phyloP scores from a whole-genome alignment of 1,140 invertebrate species.

The Macrobrachium rosenbergii region DNA sequence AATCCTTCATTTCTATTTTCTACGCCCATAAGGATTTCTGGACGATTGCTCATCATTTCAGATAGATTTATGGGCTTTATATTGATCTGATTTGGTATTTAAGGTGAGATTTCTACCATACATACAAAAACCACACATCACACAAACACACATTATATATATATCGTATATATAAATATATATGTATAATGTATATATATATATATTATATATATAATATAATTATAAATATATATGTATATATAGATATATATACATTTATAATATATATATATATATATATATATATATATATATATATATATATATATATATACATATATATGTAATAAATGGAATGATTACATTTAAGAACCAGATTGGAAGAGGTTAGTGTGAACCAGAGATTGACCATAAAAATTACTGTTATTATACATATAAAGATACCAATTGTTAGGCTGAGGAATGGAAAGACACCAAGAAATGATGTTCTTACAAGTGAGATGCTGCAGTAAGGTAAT shows the following conservation, averaged over 20 bases:
- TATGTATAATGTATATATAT: conserved; percentile 39
- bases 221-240: conserved; percentile 29
- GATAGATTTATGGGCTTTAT: not conserved
- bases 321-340: too few relatives aligned
- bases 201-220: conserved; percentile 35
- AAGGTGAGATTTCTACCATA: not conserved
- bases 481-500: too few relatives aligned
- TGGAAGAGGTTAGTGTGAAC: not conserved
- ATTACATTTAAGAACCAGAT: not conserved
- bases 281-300: conserved; percentile 44
- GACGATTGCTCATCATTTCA: too few relatives aligned
- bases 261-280: conserved; percentile 39
- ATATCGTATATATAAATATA: conserved; percentile 4
- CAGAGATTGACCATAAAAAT: too few relatives aligned
- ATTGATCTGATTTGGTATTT: not conserved
- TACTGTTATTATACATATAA: too few relatives aligned
- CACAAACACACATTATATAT: conserved; percentile 11
- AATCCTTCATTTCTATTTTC: too few relatives aligned
- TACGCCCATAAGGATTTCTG: too few relatives aligned
- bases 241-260: conserved; percentile 34
- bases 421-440: too few relatives aligned
- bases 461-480: too few relatives aligned
- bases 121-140: conserved; percentile 5
- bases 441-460: too few relatives aligned
- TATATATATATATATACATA: conserved; percentile 39